Base-by-base conservation (phyloP, 30 jellyfish, hydroid and myxozoan genomes). In the Mastigias papua region DNA sequence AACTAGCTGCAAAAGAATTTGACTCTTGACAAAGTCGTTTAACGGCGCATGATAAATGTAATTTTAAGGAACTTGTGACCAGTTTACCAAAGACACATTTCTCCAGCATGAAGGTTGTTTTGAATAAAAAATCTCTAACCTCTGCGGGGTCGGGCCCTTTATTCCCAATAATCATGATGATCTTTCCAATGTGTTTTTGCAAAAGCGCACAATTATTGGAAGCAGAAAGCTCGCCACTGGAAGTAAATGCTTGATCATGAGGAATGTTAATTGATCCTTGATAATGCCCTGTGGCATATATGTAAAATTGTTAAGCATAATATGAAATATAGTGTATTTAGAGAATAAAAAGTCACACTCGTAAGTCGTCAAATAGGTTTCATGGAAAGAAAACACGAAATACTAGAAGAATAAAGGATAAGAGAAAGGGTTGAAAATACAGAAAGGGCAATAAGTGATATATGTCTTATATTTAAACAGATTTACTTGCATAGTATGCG, bases 191-290 rank as follows among this genome's bases (percentile, higher is more conserved):
- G 84, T 96, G 97, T 10, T 84, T 87, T 62, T 89, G 97, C 51
- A 96, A 65, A 11, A 84, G 69, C 5, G 67, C 50, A 22, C 97
- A 27, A 26, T 65, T 71, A 50, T 76, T 92, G 22, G 97, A 34
- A 0, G 96, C 23, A 10, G 85, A 34, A 19, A 81, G 89, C 49
- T 86, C 95, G 64, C 82, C 92, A 32, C 51, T 91, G 8, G 93
- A 97, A 35, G 87, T 46, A 64, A 96, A 87, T 1, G 94, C 98
- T 23, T 79, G 90, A n/a, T 96, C 88, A 66, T 50, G 80, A 4
- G 99, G 99, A 26, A 91, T 68, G 84, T 92, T 96, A n/a, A 96
- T 78, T 35, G 97, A 70, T 54, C 88, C 71, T 37, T 94, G 93
- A 15, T 60, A 87, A 76, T 92, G 98, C 13, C 97, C 98, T 20